Evolutionary conservation across 2,113 vertebrate genomes (phyloP), one percentile per base, ranked within the genome.

Genomic region (Halcyon senegalensis): DNA sequence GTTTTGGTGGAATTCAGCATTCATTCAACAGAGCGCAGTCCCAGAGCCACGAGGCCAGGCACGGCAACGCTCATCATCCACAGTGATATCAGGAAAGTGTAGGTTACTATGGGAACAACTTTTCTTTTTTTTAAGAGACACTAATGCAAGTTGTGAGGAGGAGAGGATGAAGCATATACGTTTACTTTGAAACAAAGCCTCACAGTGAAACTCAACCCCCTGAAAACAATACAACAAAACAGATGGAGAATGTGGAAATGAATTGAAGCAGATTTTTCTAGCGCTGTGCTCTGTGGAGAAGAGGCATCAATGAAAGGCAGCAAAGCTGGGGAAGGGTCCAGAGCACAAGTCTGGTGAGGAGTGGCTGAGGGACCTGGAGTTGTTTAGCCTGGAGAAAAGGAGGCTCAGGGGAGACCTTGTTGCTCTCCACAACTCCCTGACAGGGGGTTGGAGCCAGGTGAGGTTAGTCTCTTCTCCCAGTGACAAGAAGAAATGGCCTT

Each of bases 61-160:
- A 64, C 0, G 1, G 78, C 3, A 33, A 62, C 1, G 39, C 76
- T 95, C 53, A 74, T 89, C 63, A 62, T 63, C 91, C 62, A 21
- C 73, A 39, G 53, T 0, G 11, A 15, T 63, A 90, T 67, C 93
- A 67, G 56, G 59, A 63, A 96, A 59, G 46, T 30, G 64, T 24
- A 31, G 9, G 92, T 96, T 97, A 51, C 96, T 74, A 96, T 96
- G 91, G 94, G 30, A 96, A 97, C 96, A 31, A 81, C 63, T 76
- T 43, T 27, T 84, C n/a, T 53, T 11, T 24, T 81, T 84, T 78
- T 85, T 16, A 28, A 89, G 59, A 82, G 39, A 33, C 33, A 44
- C 56, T 89, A 88, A 91, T 84, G 91, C 80, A 73, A 95, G 86
- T 86, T 87, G 84, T 69, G 82, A 96, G 77, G 84, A 77, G 82